Evolutionary conservation across 92 coral and sea anemone species (phyloP).

Genomic region (Heteractis magnifica): DNA sequence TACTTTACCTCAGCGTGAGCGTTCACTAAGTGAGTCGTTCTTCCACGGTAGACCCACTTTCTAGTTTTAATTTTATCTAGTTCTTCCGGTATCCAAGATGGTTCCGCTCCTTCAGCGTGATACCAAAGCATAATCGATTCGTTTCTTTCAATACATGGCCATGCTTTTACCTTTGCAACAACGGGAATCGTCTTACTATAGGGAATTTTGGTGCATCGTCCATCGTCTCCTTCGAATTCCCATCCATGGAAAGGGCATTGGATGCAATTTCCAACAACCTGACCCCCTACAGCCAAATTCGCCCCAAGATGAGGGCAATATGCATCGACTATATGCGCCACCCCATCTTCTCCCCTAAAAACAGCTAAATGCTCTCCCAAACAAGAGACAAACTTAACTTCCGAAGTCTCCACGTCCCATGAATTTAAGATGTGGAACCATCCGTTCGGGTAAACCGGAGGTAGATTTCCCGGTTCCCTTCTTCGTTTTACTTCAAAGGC

Average conservation of each 20-base stretch:
- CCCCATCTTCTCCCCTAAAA: slow-evolving; percentile 88
- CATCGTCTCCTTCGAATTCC: slow-evolving; percentile 78
- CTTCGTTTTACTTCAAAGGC: slow-evolving; percentile 61
- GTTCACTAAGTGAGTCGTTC: slow-evolving; percentile 71
- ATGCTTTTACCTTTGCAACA: slow-evolving; percentile 69
- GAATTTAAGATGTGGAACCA: slow-evolving; percentile 84
- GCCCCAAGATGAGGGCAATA: slow-evolving; percentile 99
- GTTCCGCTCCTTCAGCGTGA: slow-evolving; percentile 89
- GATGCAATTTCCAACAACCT: slow-evolving; percentile 69
- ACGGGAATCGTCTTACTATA: slow-evolving; percentile 76
- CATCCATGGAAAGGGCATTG: slow-evolving; percentile 97
- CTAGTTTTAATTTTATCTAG: slow-evolving; percentile 73
- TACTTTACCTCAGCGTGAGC: slow-evolving; percentile 78
- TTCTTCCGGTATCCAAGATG: slow-evolving; percentile 82
- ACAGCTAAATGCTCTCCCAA: slow-evolving; percentile 89
- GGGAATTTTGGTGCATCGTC: slow-evolving; percentile 77
- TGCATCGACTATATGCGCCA: slow-evolving; percentile 70
- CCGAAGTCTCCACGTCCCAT: slow-evolving; percentile 60
- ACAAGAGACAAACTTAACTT: slow-evolving; percentile 63
- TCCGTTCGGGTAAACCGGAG: slow-evolving; percentile 94
- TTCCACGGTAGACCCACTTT: slow-evolving; percentile 75
- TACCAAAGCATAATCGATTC: slow-evolving; percentile 75
- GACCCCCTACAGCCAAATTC: slow-evolving; percentile 90
- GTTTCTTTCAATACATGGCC: slow-evolving; percentile 82
- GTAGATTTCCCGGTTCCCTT: slow-evolving; percentile 67